These are phyloP conservation scores for Molorchus minor DNA, from an alignment of 2,888 invertebrate genomes.

Conservation along the genomic window DNA sequence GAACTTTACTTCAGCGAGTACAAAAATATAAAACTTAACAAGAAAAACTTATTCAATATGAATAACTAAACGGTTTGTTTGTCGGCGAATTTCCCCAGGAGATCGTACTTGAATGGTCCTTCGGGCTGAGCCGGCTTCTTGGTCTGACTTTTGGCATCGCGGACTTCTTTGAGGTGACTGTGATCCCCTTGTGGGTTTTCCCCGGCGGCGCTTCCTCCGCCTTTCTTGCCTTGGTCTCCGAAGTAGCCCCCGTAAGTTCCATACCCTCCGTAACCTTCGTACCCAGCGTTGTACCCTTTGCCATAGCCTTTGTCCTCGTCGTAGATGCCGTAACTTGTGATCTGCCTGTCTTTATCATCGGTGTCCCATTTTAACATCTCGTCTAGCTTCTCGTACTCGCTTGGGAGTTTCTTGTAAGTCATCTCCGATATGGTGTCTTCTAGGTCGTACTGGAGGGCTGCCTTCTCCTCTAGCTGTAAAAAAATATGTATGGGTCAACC, in stretches of 20 bases:
- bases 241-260: too few species aligned
- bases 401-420: background rate
- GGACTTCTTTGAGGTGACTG: too few species aligned
- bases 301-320: background rate
- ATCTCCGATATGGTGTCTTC: background rate
- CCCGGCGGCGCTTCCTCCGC: background rate
- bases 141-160: too few species aligned
- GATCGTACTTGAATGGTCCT: background rate
- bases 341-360: background rate
- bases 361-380: background rate
- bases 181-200: background rate
- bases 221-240: background rate
- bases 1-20: slow-evolving; percentile 8
- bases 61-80: too few species aligned
- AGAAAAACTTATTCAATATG: background rate
- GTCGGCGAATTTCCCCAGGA: too few species aligned
- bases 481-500: too few species aligned
- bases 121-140: too few species aligned
- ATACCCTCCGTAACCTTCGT: background rate
- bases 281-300: background rate
- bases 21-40: slow-evolving; percentile 1
- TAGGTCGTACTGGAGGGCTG: background rate
- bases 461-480: too few species aligned
- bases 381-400: background rate
- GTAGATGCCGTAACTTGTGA: background rate